phyloP scores from a whole-genome alignment of 2,797 vertebrate species.

The Pseudochromis fuscus region DNA sequence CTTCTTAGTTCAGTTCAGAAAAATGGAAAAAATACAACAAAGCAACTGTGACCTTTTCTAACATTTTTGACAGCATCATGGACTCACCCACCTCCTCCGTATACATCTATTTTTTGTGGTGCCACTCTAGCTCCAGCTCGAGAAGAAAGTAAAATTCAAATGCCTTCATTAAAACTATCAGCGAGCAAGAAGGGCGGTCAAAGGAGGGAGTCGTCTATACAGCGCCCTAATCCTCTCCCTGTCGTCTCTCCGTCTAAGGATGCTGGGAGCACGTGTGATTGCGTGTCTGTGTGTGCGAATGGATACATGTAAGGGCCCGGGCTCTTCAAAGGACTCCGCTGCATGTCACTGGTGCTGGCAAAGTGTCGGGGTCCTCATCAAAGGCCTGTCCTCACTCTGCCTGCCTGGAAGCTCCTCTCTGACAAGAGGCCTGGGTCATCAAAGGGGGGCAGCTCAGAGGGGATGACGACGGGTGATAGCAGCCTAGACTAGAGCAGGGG shows the following conservation, averaged over 20 bases:
- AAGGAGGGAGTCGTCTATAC: slow-evolving; percentile 44
- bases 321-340: slow-evolving; percentile 72
- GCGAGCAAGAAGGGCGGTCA: slow-evolving; percentile 45
- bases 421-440: slow-evolving; percentile 77
- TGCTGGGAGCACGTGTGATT: slow-evolving; percentile 55
- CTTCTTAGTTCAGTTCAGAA: slow-evolving; percentile 49
- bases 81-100: slow-evolving; percentile 17
- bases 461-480: slow-evolving; percentile 62
- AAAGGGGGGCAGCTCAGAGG: slow-evolving; percentile 70
- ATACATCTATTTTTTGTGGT: slow-evolving; percentile 42
- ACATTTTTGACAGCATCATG: slow-evolving; percentile 45
- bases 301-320: slow-evolving; percentile 59
- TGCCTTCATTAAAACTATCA: slow-evolving; percentile 80
- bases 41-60: slow-evolving; percentile 54
- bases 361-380: slow-evolving; percentile 81
- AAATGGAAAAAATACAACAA: slow-evolving; percentile 51
- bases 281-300: slow-evolving; percentile 32
- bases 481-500: slow-evolving; percentile 58
- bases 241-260: slow-evolving; percentile 45
- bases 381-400: slow-evolving; percentile 79
- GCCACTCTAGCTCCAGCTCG: slow-evolving; percentile 39
- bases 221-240: slow-evolving; percentile 32
- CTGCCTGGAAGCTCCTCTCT: slow-evolving; percentile 74
- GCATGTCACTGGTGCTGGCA: slow-evolving; percentile 73
- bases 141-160: slow-evolving; percentile 78